These are phyloP conservation scores for Laspeyria flexula DNA, from an alignment of 2,888 invertebrate genomes.

Conservation along the genomic window DNA sequence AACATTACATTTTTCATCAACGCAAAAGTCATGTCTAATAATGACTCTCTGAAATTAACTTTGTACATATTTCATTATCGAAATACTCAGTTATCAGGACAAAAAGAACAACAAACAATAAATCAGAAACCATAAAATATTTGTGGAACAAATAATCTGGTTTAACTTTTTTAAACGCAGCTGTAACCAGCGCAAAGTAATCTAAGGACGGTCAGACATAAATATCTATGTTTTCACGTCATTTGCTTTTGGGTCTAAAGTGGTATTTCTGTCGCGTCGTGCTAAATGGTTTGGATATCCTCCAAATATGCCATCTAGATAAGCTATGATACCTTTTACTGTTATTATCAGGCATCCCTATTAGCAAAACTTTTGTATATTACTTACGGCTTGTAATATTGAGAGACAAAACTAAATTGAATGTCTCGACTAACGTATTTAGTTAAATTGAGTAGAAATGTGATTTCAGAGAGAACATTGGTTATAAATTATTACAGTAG, in stretches of 20 bases:
- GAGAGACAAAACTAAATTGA: slow-evolving; percentile 13
- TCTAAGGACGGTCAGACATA: slow-evolving; percentile 49
- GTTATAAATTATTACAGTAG: background rate
- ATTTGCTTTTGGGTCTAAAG: slow-evolving; percentile 75
- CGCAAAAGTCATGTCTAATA: too few relatives aligned
- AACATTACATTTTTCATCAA: too few relatives aligned
- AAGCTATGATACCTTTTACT: slow-evolving; percentile 73
- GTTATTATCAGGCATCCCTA: slow-evolving; percentile 65
- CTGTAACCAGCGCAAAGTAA: slow-evolving; percentile 40
- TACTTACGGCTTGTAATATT: slow-evolving; percentile 21
- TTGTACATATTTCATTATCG: too few relatives aligned
- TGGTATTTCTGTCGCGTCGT: slow-evolving; percentile 72
- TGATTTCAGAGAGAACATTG: background rate
- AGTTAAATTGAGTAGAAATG: slow-evolving; percentile 15
- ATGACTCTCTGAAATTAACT: too few relatives aligned
- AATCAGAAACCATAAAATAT: background rate
- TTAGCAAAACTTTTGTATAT: slow-evolving; percentile 55
- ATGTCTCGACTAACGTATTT: slow-evolving; percentile 2
- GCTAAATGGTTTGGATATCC: slow-evolving; percentile 79
- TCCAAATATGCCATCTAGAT: slow-evolving; percentile 80
- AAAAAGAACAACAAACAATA: background rate
- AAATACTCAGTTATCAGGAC: too few relatives aligned
- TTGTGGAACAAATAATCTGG: background rate
- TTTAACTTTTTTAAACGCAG: slow-evolving; percentile 27
- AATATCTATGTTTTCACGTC: slow-evolving; percentile 75